These are phyloP conservation scores for Thymelicus lineola DNA, from an alignment of 2,888 invertebrate species.

Conservation along the genomic window DNA sequence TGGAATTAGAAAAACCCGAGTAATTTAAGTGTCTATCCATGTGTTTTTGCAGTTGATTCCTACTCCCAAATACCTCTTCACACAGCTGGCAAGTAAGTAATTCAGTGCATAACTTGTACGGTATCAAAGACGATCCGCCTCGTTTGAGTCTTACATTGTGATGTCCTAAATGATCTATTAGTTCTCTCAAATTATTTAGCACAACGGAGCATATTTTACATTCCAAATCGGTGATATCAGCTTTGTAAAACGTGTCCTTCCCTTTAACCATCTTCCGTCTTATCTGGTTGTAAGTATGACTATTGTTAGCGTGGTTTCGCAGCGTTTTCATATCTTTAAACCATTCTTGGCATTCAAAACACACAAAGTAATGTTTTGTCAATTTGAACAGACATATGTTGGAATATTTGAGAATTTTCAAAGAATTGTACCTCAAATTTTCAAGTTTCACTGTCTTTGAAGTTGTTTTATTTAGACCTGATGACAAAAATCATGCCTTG, in stretches of 20 bases:
- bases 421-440: too few species aligned
- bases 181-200: background rate
- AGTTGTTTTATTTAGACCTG: too few species aligned
- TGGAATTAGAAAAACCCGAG: too few species aligned
- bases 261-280: background rate
- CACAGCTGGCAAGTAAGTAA: background rate
- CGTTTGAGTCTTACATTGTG: background rate
- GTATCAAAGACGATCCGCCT: background rate
- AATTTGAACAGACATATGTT: too few species aligned
- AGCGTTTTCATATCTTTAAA: background rate
- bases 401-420: too few species aligned
- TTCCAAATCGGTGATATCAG: background rate
- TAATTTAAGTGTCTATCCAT: background rate
- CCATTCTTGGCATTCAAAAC: background rate
- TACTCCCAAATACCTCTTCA: background rate
- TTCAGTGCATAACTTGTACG: constrained; percentile 2
- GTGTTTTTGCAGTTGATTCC: background rate
- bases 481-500: too few species aligned
- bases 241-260: background rate
- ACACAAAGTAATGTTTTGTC: too few species aligned
- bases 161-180: background rate
- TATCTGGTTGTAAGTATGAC: constrained; percentile 2
- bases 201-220: background rate
- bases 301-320: background rate
- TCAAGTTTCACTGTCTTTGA: too few species aligned